phyloP scores from a whole-genome alignment of 2,797 vertebrate genomes.

The Sebastes reedi region DNA sequence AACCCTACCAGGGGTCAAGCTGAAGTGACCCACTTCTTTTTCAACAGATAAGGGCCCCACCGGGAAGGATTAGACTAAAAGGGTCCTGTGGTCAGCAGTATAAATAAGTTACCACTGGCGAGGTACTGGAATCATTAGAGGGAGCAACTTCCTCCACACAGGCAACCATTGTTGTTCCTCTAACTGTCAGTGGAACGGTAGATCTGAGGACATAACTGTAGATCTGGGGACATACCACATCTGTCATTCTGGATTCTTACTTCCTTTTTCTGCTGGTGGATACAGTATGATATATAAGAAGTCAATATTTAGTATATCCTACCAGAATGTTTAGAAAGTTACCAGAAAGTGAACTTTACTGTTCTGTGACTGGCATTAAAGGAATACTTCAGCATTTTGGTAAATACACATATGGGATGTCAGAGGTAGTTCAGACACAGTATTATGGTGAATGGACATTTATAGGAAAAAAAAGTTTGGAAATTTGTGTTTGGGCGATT shows the following conservation, averaged over 20 bases:
- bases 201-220: no score
- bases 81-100: neutral
- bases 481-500: no score
- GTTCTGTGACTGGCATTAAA: neutral
- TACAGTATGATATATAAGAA: neutral
- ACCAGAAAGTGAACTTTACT: neutral
- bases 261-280: neutral
- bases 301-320: neutral
- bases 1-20: slow-evolving; percentile 50
- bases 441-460: no score
- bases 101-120: neutral
- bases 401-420: neutral
- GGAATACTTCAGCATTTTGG: neutral
- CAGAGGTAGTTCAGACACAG: no score
- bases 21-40: slow-evolving; percentile 32
- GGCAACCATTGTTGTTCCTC: neutral
- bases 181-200: neutral
- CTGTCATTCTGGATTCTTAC: neutral
- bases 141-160: neutral
- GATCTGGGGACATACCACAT: neutral
- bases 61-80: slow-evolving; percentile 39
- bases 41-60: slow-evolving; percentile 3
- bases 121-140: neutral
- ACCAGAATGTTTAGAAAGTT: neutral
- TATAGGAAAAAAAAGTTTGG: no score